Conservation (phyloP, 1,140 invertebrate species). For the Bombus superbus region DNA sequence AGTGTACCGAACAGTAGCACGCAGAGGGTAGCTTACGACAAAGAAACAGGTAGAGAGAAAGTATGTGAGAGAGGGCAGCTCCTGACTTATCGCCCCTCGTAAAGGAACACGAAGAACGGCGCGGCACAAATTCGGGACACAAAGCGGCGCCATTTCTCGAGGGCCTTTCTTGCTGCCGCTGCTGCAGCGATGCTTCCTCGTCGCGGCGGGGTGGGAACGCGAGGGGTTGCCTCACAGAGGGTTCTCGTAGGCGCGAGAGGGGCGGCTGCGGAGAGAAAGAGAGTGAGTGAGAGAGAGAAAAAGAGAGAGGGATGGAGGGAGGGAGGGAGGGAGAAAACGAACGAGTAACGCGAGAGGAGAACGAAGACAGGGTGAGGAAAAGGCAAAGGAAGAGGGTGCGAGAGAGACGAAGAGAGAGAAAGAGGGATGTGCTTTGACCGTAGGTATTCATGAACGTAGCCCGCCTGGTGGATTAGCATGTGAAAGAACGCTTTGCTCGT, state of each 20-base stretch:
- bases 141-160: constrained; percentile 75
- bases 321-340: background rate
- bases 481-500: constrained; percentile 79
- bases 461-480: constrained; percentile 79
- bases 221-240: constrained; percentile 40
- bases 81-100: constrained; percentile 73
- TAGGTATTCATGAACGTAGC: constrained; percentile 80
- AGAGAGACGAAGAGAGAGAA: constrained; percentile 56
- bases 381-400: constrained; percentile 26
- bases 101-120: constrained; percentile 73
- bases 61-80: constrained; percentile 36
- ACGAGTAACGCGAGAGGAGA: background rate
- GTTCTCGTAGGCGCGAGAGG: constrained; percentile 56
- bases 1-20: constrained; percentile 38
- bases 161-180: constrained; percentile 70
- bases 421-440: constrained; percentile 75
- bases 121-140: constrained; percentile 76
- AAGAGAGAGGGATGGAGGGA: too few relatives aligned
- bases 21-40: background rate
- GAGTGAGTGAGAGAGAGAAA: background rate
- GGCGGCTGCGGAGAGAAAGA: constrained; percentile 16
- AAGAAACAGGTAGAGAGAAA: background rate
- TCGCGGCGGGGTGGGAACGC: constrained; percentile 28
- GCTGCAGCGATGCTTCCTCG: constrained; percentile 57
- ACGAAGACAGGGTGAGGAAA: background rate